These are phyloP conservation scores for Drosophila mayri DNA, from an alignment of 1,140 invertebrate genomes.

Conservation along the genomic window DNA sequence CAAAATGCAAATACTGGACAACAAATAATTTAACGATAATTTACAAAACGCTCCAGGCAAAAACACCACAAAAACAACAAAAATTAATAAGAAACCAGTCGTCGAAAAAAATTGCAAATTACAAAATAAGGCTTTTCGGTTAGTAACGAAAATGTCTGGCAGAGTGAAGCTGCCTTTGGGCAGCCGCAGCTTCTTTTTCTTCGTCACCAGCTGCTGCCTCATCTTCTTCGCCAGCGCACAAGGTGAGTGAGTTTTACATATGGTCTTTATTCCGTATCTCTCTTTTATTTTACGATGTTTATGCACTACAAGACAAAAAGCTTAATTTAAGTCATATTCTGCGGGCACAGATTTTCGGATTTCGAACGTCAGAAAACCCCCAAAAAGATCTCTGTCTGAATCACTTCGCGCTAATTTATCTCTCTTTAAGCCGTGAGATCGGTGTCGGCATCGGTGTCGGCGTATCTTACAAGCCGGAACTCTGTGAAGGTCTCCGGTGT, in stretches of 20 bases:
- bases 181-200: constrained; percentile 36
- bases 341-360: constrained; percentile 25
- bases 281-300: constrained; percentile 24
- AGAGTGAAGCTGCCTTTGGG: constrained; percentile 21
- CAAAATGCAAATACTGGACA: constrained; percentile 75
- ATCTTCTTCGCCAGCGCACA: constrained; percentile 67
- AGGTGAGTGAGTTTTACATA: constrained; percentile 82
- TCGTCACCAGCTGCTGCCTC: constrained; percentile 61
- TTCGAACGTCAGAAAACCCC: constrained; percentile 26
- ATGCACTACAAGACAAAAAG: constrained; percentile 49
- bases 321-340: constrained; percentile 66
- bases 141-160: constrained; percentile 59
- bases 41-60: constrained; percentile 63
- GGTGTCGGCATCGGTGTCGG: constrained; percentile 16
- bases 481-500: constrained; percentile 42
- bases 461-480: constrained; percentile 71
- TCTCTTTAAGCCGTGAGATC: constrained; percentile 62
- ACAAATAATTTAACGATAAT: constrained; percentile 76
- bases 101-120: constrained; percentile 34
- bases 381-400: constrained; percentile 53
- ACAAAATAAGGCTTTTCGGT: constrained; percentile 46
- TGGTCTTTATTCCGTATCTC: constrained; percentile 38
- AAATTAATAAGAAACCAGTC: constrained; percentile 55
- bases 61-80: constrained; percentile 13
- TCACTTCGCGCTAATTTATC: constrained; percentile 73